A percentile compares a stretch with the other conserved stretches of the same genome.
Conservation (phyloP, 2,113 vertebrate genomes). For the Toxotes chatareus region DNA sequence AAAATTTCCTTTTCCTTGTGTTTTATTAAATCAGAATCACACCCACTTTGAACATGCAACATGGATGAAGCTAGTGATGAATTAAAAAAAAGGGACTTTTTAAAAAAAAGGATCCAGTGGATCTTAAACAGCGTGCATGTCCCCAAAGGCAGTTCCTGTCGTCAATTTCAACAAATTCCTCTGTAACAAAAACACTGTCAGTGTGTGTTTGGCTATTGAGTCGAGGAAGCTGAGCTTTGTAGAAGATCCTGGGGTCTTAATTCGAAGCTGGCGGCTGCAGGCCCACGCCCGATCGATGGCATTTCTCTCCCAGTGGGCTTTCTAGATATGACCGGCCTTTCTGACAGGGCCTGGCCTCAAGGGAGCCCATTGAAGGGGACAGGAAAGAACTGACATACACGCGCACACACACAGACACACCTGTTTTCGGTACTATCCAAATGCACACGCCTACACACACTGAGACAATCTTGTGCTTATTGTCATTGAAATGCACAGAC, state of each 20-base stretch:
- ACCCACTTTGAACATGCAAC: too few relatives aligned
- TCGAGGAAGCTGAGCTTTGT: slow-evolving; percentile 8
- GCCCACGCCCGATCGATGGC: slow-evolving; percentile 46
- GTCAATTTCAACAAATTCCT: slow-evolving; percentile 4
- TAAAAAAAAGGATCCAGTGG: neutral
- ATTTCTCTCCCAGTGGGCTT: slow-evolving; percentile 55
- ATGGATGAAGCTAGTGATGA: too few relatives aligned
- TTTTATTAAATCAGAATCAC: too few relatives aligned
- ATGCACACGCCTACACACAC: neutral
- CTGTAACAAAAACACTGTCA: slow-evolving; percentile 1
- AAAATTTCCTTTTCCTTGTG: too few relatives aligned
- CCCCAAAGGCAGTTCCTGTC: slow-evolving; percentile 4
- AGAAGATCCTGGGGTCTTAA: slow-evolving; percentile 41
- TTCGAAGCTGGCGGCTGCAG: slow-evolving; percentile 31
- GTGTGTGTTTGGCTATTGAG: slow-evolving; percentile 13
- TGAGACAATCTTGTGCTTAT: neutral
- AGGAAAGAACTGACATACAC: slow-evolving; percentile 34
- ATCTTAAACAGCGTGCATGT: neutral
- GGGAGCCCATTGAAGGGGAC: slow-evolving; percentile 49
- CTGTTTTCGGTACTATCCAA: neutral
- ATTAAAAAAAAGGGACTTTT: neutral
- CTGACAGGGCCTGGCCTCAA: slow-evolving; percentile 41
- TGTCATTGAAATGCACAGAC: slow-evolving; percentile 9
- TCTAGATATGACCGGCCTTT: slow-evolving; percentile 57
- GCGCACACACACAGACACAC: slow-evolving; percentile 11